These are phyloP conservation scores for Lontra canadensis DNA, from an alignment of 2,113 vertebrate species.

Conservation along the genomic window DNA sequence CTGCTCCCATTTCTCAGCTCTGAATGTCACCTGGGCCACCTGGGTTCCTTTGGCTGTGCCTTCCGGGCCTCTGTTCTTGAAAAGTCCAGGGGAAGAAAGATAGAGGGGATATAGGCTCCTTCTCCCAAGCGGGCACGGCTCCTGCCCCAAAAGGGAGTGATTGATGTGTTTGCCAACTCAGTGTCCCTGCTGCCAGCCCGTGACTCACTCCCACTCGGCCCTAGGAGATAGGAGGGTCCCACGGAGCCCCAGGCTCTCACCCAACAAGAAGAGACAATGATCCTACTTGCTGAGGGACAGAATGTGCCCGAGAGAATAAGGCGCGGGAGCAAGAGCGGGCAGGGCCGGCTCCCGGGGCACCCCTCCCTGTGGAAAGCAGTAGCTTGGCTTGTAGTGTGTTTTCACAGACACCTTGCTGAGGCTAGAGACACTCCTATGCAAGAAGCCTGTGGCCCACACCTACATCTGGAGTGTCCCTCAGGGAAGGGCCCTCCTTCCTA, in stretches of 20 bases:
- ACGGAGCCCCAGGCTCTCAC: constrained; percentile 11
- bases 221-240: constrained; percentile 67
- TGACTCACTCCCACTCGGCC: constrained; percentile 68
- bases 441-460: neutral
- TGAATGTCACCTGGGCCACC: neutral
- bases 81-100: neutral
- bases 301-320: neutral
- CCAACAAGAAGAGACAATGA: constrained; percentile 67
- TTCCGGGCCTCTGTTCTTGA: neutral
- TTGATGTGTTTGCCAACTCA: constrained; percentile 33
- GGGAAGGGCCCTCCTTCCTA: neutral
- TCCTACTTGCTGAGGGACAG: constrained; percentile 58
- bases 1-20: neutral
- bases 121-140: neutral
- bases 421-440: neutral
- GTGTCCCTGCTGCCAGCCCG: constrained; percentile 49
- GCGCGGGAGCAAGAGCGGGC: fast-evolving
- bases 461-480: neutral
- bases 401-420: neutral
- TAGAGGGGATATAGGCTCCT: neutral
- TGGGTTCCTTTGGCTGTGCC: neutral
- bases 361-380: neutral
- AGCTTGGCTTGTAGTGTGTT: fast-evolving
- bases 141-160: neutral
- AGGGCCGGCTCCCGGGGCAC: neutral